Base-by-base conservation (phyloP, 2,113 vertebrate species). In the Tauraco erythrolophus region DNA sequence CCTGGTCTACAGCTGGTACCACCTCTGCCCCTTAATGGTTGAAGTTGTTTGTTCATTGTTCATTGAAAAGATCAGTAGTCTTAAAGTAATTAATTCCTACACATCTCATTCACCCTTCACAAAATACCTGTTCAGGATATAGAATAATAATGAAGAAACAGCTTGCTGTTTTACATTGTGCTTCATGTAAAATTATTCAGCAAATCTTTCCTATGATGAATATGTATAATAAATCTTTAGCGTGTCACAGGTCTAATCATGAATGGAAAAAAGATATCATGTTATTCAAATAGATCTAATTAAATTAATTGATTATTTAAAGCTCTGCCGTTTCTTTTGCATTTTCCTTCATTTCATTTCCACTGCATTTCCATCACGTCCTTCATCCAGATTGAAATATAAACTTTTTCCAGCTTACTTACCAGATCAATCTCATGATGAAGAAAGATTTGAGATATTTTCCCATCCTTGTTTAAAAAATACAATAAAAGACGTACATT, bases 121-220 rank as follows among this genome's bases (percentile, higher is more conserved):
- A 43, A 94, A 75, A 69, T 57, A 81, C 4, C 18, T 84, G 33
- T 51, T 93, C 8, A 7, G 46, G 41, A 18, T 77, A 65, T 45
- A 69, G 66, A 92, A 53, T 71, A 77, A 60, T 71, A 77, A 80
- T 58, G 31, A 83, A 80, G 56, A 84, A 70, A 50, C 30, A 51
- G 30, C 27, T 90, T 77, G 43, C n/a, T 74, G 31, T 11, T 86
- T 89, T 75, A 81, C 2, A 1, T 53, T 62, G 27, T 71, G 22
- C 56, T 94, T 86, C 46, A 24, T 77, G 69, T 86, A 69, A 74
- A 96, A 92, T 94, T 76, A 96, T 91, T 96, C 87, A 89, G 51
- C 33, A 91, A 76, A 72, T 50, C 22, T 85, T 92, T 90, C 70
- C 45, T 72, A 33, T 74, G 88, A 91, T 90, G 58, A 93, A 86